A percentile compares a stretch with the other conserved stretches of the same genome.
Evolutionary conservation across 2,797 vertebrate genomes (phyloP).

Genomic region (Nyctibius grandis): DNA sequence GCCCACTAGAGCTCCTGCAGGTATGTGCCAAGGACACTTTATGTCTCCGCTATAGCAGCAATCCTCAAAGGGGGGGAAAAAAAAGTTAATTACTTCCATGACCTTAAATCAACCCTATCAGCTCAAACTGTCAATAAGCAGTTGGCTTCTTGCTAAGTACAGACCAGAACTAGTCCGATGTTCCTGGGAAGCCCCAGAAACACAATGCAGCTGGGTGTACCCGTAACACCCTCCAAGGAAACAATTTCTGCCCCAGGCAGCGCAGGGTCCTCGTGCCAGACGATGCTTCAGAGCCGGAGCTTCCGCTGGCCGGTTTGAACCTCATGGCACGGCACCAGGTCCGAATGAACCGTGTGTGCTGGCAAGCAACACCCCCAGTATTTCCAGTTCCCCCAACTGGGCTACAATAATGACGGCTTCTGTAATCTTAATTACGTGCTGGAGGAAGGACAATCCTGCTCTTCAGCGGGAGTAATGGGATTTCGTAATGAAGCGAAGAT

Average conservation of each 20-base stretch:
- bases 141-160: not conserved
- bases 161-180: not conserved
- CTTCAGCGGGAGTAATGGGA: not conserved
- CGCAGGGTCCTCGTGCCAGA: not conserved
- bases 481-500: not conserved
- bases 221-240: not conserved
- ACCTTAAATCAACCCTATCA: slow-evolving; percentile 33
- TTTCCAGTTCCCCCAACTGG: not conserved
- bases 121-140: not conserved
- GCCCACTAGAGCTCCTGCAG: not conserved
- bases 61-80: not conserved
- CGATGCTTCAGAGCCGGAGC: not conserved
- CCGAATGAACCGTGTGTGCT: not conserved
- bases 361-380: not conserved
- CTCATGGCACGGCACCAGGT: not conserved
- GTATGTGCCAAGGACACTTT: not conserved
- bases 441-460: not conserved
- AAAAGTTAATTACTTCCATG: not conserved
- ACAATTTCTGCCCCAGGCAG: slow-evolving; percentile 11
- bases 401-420: not conserved
- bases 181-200: slow-evolving; percentile 23
- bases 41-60: not conserved
- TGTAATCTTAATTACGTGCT: not conserved
- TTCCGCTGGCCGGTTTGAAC: not conserved
- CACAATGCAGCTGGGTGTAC: not conserved